Conservation (phyloP, 2,797 vertebrate species). For the Falco columbarius region DNA sequence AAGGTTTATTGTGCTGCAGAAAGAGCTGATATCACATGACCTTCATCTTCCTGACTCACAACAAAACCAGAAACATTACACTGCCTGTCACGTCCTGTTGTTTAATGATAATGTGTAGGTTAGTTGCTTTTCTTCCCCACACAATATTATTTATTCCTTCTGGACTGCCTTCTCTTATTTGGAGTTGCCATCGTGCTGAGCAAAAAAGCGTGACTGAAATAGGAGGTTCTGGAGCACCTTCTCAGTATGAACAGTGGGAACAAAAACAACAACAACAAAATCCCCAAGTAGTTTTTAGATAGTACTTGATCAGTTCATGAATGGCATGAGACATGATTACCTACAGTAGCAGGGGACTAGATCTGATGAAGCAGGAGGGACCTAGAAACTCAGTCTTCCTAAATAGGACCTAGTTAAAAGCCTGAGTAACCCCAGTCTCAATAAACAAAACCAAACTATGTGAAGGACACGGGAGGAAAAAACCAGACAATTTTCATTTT, state of each 20-base stretch:
- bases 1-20: slow-evolving; percentile 53
- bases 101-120: slow-evolving; percentile 66
- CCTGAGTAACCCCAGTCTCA: background rate
- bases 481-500: slow-evolving; percentile 35
- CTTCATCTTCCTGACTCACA: slow-evolving; percentile 46
- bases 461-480: background rate
- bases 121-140: slow-evolving; percentile 56
- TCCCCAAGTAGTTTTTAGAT: background rate
- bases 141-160: slow-evolving; percentile 50
- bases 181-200: slow-evolving; percentile 7
- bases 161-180: slow-evolving; percentile 36
- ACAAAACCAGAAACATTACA: slow-evolving; percentile 58
- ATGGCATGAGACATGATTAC: background rate
- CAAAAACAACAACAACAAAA: background rate
- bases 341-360: background rate
- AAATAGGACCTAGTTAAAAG: slow-evolving; percentile 28
- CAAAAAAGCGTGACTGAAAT: slow-evolving; percentile 22
- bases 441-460: slow-evolving; percentile 27
- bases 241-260: background rate
- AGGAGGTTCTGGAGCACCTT: slow-evolving; percentile 42
- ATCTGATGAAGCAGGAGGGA: background rate
- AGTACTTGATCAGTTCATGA: background rate
- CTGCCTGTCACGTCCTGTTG: slow-evolving; percentile 64
- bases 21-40: slow-evolving; percentile 47
- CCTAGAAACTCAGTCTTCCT: background rate